Conservation (phyloP, 2,113 vertebrate species). For the Lycaon pictus region DNA sequence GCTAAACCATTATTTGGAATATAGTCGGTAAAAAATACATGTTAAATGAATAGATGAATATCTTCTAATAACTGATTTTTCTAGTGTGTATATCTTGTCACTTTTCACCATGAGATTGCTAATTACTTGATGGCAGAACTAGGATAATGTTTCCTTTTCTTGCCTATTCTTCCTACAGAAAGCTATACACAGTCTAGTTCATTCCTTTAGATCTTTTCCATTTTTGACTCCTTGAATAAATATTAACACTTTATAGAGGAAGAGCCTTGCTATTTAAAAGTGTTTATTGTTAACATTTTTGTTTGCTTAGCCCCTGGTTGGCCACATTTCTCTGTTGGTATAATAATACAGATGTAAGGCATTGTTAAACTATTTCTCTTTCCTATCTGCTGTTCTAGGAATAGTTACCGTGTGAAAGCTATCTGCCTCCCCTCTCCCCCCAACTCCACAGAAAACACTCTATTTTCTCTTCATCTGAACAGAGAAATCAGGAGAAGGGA, state of each 20-base stretch:
- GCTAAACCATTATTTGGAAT: background rate
- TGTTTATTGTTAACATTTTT: background rate
- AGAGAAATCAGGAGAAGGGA: background rate
- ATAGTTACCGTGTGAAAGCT: background rate
- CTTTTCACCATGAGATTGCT: background rate
- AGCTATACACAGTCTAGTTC: background rate
- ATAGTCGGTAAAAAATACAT: background rate
- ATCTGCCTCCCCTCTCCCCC: fast-evolving
- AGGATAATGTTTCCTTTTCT: background rate
- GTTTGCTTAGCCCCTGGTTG: background rate
- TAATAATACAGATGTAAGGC: background rate
- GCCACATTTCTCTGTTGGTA: background rate
- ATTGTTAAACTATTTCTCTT: background rate
- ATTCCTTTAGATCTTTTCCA: background rate
- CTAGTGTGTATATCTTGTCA: background rate
- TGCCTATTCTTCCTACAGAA: background rate
- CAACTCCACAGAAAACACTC: background rate
- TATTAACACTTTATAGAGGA: background rate
- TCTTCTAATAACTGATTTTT: background rate
- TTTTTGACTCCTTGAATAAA: background rate
- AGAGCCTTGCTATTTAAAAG: background rate
- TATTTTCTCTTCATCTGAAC: background rate
- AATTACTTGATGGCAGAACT: background rate
- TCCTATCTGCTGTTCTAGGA: background rate
- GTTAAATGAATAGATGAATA: background rate